phyloP scores from a whole-genome alignment of 2,888 invertebrate species.

The Macrosiphum euphorbiae region DNA sequence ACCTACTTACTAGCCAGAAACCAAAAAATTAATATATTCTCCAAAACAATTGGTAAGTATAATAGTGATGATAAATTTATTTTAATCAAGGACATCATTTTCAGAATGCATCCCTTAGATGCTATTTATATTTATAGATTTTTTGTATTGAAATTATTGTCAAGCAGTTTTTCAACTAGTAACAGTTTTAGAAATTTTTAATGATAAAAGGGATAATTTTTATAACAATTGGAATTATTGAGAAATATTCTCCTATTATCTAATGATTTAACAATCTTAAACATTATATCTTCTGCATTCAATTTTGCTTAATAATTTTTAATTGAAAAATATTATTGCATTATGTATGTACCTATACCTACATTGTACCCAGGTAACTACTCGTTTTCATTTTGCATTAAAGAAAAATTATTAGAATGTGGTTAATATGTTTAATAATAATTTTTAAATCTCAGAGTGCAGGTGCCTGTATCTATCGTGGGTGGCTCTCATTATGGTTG shows the following conservation, averaged over 20 bases:
- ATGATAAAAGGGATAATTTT: background rate
- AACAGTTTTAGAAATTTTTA: background rate
- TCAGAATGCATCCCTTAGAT: background rate
- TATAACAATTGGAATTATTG: too few species aligned
- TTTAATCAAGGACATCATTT: background rate
- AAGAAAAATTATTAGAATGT: background rate
- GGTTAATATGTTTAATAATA: background rate
- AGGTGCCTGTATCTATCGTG: background rate
- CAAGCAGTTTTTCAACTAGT: background rate
- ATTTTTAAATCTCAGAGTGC: background rate
- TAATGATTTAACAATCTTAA: background rate
- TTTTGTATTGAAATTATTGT: background rate
- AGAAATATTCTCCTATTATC: background rate
- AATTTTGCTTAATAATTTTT: background rate
- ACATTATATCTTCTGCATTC: background rate
- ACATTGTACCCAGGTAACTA: background rate
- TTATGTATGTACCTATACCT: background rate
- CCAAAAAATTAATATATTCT: background rate
- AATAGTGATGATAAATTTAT: background rate
- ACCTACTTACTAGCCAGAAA: background rate
- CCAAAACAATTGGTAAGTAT: background rate
- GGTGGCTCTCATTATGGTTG: background rate
- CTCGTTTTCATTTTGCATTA: background rate
- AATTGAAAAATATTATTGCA: background rate
- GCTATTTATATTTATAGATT: background rate